Base-by-base conservation (phyloP, 2,113 vertebrate species). In the Trachemys scripta region DNA sequence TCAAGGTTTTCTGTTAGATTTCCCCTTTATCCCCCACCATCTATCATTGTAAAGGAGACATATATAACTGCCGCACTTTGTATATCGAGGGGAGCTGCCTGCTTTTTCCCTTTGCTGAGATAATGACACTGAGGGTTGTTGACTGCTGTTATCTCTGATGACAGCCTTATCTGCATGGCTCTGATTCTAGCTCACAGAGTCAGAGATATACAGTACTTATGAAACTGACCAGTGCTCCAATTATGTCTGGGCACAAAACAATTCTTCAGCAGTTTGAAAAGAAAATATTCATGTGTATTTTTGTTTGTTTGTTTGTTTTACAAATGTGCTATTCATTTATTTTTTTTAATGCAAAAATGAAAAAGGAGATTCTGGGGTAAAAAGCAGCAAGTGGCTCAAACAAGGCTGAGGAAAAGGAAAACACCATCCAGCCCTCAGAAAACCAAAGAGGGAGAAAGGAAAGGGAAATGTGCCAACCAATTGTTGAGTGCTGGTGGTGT, bases 151-250 rank as follows among this genome's bases (percentile, higher is more conserved):
- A 98, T 98, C 98, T 98, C 94, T 94, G 95, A 97, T 98, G 98
- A 97, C 97, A 98, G 96, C 96, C 97, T 98, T 98, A 98, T 98
- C 98, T 98, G 97, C 96, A 96, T 97, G 97, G 96, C 97, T 97
- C 97, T 97, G 98, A 98, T 98, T 98, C 98, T 92, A 6, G 22
- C 96, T 95, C 96, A 95, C 93, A 0, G 94, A 98, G 95, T 92
- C 14, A 16, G 92, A 97, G 95, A 98, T 98, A 97, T 95, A 97
- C 95, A 98, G 96, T 96, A 90, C 97, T 96, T 96, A 53, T 14
- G 95, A 96, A 97, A 96, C 51, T 97, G 97, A 97, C 97, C 96
- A 94, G 96, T 94, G 91, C 96, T 98, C 96, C 94, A 94, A 92
- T 92, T 94, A 96, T 4, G 1, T 50, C 89, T 51, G 59, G 76